Percentiles rank a stretch among this genome's conserved stretches.
Evolutionary conservation across 1,140 invertebrate genomes (phyloP).

Genomic region (Drosophila bipectinata): DNA sequence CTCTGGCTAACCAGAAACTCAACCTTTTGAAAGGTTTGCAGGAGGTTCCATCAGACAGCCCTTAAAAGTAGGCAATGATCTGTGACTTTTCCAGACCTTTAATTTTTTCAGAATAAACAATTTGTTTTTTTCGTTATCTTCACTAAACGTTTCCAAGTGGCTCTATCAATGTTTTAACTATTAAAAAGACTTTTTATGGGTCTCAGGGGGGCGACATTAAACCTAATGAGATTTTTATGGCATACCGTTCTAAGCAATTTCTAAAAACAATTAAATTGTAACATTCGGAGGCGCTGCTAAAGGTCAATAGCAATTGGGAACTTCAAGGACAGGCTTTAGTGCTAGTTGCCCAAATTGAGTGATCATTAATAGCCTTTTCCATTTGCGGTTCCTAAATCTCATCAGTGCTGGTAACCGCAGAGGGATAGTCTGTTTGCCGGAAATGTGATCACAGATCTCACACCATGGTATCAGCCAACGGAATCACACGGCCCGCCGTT

Average conservation of each 20-base stretch:
- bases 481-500: slow-evolving; percentile 42
- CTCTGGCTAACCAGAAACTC: neutral
- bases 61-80: slow-evolving; percentile 40
- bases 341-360: slow-evolving; percentile 12
- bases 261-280: slow-evolving; percentile 41
- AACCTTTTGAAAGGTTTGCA: neutral
- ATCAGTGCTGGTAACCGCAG: slow-evolving; percentile 36
- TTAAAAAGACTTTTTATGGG: slow-evolving; percentile 25
- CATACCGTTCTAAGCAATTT: slow-evolving; percentile 47
- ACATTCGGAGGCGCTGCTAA: slow-evolving; percentile 39
- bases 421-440: slow-evolving; percentile 21
- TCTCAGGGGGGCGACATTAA: slow-evolving; percentile 25
- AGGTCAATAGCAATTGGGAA: slow-evolving; percentile 55
- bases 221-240: slow-evolving; percentile 55
- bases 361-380: slow-evolving; percentile 8
- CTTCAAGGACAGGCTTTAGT: slow-evolving; percentile 50
- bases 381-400: slow-evolving; percentile 29
- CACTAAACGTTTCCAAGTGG: neutral
- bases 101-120: neutral
- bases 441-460: slow-evolving; percentile 28
- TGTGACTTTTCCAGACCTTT: neutral
- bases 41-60: neutral
- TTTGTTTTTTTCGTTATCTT: neutral
- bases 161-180: slow-evolving; percentile 13
- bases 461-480: neutral